A percentile compares a stretch with the other conserved stretches of the same genome.
Evolutionary conservation across 2,113 vertebrate species (phyloP).

Genomic region (Entomyzon cyanotis): DNA sequence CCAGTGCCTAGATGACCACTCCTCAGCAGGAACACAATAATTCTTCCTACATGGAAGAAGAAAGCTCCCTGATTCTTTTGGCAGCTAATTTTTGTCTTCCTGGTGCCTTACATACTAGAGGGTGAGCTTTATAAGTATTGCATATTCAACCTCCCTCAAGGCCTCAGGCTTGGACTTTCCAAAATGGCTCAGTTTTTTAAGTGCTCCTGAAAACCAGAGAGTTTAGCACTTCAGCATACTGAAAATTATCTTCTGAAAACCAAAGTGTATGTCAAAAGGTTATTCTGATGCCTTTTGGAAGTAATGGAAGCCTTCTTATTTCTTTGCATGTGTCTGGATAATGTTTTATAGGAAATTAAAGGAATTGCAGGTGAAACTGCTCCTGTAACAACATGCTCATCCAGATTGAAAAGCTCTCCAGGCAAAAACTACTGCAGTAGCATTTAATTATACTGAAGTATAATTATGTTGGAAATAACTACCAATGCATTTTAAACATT

Average conservation of each 20-base stretch:
- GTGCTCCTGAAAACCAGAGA: not conserved
- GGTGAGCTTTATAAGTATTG: fast-evolving
- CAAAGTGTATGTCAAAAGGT: not conserved
- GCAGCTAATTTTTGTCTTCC: not conserved
- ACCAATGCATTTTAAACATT: not conserved
- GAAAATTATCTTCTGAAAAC: not conserved
- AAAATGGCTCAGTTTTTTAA: not conserved
- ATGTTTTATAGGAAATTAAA: not conserved
- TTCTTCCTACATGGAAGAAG: not conserved
- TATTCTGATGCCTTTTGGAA: not conserved
- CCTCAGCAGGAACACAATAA: not conserved
- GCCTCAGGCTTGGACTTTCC: not conserved
- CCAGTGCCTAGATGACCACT: not conserved
- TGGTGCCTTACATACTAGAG: not conserved
- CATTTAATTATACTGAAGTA: not conserved
- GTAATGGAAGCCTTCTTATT: not conserved
- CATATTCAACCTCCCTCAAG: not conserved
- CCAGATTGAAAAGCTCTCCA: not conserved
- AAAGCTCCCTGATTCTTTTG: not conserved
- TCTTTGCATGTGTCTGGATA: not conserved
- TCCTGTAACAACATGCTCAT: not conserved
- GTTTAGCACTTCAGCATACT: not conserved
- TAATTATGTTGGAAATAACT: not conserved
- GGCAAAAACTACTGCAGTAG: not conserved
- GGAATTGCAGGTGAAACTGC: not conserved